Evolutionary conservation across 1,140 invertebrate species (phyloP), one percentile per base, ranked within the genome.

Genomic region (Ooceraea biroi): DNA sequence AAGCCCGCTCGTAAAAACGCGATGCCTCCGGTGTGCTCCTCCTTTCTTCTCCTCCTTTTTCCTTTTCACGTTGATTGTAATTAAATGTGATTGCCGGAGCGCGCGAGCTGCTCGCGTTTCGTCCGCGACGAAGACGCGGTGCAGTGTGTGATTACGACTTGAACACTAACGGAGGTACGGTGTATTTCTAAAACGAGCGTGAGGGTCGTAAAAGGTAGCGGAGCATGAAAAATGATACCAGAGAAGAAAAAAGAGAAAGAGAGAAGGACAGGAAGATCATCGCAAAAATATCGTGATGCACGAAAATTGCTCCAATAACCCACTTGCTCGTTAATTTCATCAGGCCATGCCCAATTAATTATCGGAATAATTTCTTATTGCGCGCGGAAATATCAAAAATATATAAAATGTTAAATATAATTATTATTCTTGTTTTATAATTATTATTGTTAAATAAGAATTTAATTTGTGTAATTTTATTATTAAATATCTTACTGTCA

Each of bases 321-420:
- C 11, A 44, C 55, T 57, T 27, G n/a, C 19, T 74, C 63, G 36
- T 52, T 66, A 78, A 57, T 58, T 69, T 80, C n/a, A 19, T 1
- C 65, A 14, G 30, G 1, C 7, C 22, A 7, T 22, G 46, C 48
- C 22, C 48, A n/a, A 71, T 44, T 77, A 30, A 66, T 66, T 66
- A 36, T 76, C 57, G n/a, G 19, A 52, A 30, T 52, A 48, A 65
- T 25, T 25, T 19, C 27, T 48, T 65, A 36, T 22, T 17, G 46
- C 11, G 12, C 11, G 25, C 25, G 5, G 44, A 3, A 10, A 17
- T 63, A 61, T 30, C 41, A n/a, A n/a, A 30, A 17, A 30, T 74
- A 63, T 76, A 63, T 19, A 25, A 36, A 61, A 65, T n/a, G 25
- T 55, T 58, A 27, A 78, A 78, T n/a, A 52, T 78, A 68, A 78